Evolutionary conservation across 2,113 vertebrate species (phyloP).

Genomic region (Syrrhaptes paradoxus): DNA sequence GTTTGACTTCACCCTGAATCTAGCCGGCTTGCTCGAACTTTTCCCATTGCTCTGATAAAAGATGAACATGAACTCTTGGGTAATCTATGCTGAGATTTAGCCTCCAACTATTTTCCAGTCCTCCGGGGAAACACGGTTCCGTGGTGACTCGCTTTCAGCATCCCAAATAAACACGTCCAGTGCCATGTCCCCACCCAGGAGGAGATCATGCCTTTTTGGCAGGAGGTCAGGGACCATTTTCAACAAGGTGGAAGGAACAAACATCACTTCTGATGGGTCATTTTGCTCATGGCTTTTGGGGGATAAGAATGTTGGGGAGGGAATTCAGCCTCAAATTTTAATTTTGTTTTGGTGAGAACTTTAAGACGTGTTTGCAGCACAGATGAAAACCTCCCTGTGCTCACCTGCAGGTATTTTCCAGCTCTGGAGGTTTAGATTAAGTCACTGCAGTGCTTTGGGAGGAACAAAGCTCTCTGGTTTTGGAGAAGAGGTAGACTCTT

Average conservation of each 20-base stretch:
- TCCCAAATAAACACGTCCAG: not conserved
- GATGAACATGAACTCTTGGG: slow-evolving; percentile 13
- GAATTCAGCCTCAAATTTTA: not conserved
- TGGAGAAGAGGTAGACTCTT: not conserved
- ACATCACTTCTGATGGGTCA: too few relatives aligned
- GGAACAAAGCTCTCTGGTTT: not conserved
- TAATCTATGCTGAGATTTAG: not conserved
- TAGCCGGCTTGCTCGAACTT: not conserved
- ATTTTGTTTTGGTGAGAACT: not conserved
- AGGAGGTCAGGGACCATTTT: not conserved
- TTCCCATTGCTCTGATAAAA: not conserved
- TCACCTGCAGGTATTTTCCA: not conserved
- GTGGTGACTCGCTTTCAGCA: fast-evolving
- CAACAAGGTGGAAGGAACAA: not conserved
- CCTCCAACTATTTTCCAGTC: not conserved
- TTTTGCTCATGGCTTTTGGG: not conserved
- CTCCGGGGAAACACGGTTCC: not conserved
- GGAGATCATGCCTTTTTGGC: not conserved
- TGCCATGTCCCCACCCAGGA: not conserved
- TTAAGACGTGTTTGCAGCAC: not conserved
- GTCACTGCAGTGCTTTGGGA: not conserved
- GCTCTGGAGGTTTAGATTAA: not conserved
- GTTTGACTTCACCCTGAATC: slow-evolving; percentile 15
- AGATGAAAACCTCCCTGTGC: not conserved
- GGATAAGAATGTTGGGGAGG: fast-evolving